Conservation (phyloP, 2,113 vertebrate genomes). For the Chaenogobius annularis region DNA sequence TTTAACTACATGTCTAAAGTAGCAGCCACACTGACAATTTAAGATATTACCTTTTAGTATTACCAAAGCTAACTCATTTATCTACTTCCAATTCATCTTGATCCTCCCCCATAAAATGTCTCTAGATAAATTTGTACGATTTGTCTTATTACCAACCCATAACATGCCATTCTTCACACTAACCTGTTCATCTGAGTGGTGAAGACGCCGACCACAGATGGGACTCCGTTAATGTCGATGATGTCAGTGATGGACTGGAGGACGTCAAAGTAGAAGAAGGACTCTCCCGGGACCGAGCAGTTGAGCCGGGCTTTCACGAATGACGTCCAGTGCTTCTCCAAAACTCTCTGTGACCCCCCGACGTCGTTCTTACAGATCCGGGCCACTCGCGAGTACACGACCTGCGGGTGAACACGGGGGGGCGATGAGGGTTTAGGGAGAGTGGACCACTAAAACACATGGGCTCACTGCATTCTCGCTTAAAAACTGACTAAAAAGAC, state of each 20-base stretch:
- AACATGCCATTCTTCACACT: slow-evolving; percentile 30
- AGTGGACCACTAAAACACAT: slow-evolving; percentile 23
- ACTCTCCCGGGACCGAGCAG: slow-evolving; percentile 96
- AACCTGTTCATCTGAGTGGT: slow-evolving; percentile 99
- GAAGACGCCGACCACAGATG: slow-evolving; percentile 91
- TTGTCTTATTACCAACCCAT: background rate
- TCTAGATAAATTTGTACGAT: background rate
- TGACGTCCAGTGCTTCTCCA: slow-evolving; percentile 98
- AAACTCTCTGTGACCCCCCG: slow-evolving; percentile 95
- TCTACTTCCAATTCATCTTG: background rate
- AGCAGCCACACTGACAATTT: no score
- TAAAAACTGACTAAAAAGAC: background rate
- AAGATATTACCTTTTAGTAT: background rate
- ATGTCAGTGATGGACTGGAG: slow-evolving; percentile 97
- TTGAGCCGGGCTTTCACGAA: slow-evolving; percentile 96
- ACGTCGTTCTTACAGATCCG: slow-evolving; percentile 98
- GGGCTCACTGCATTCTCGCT: background rate
- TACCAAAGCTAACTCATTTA: background rate
- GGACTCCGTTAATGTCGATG: slow-evolving; percentile 88
- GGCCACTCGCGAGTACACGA: slow-evolving; percentile 95
- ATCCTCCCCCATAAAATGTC: background rate
- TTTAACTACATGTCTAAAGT: no score
- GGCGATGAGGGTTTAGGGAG: slow-evolving; percentile 14
- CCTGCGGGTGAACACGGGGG: slow-evolving; percentile 73
- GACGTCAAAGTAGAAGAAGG: slow-evolving; percentile 98